Evolutionary conservation across 2,888 invertebrate species (phyloP), one percentile per base, ranked within the genome.

Genomic region (Lasius platythorax): DNA sequence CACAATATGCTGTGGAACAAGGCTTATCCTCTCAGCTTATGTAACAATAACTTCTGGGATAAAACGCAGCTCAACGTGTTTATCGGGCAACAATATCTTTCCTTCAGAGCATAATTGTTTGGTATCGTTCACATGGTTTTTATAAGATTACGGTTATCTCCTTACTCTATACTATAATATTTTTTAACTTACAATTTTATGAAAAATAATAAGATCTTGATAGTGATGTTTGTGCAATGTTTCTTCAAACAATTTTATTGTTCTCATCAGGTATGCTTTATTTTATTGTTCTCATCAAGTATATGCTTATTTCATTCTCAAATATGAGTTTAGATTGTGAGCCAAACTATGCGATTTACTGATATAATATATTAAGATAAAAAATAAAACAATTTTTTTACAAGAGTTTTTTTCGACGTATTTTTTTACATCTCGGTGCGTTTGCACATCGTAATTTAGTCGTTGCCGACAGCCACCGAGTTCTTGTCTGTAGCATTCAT

Each of bases 401-500:
- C 8, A 8, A 8, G 30, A 64, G 8, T 37, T 37, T 64, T 63
- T 63, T 56, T 8, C 15, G 3, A 33, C 33, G 18, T n/a, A 28
- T 4, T 53, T 61, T 61, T 37, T 50, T 61, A 70, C 43, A 18
- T 33, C 30, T 79, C 8, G 23, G 12, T 43, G 43, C 23, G 50
- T 82, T 72, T 75, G 37, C 78, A 73, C 73, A 63, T 67, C 75
- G 68, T 81, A 78, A 83, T 85, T 84, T 83, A 61, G 64, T 33
- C 76, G 58, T 66, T 74, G 73, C 67, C 64, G 76, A 64, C 76
- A 82, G 72, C 87, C 90, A 72, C 87, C 83, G 78, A 85, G 73
- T 83, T 83, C 50, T 46, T 83, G 79, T 83, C 85, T 83, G n/a
- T 53, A 73, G 85, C 61, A 87, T 87, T 84, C 88, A 83, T 87